These are phyloP conservation scores for Oopsacas minuta DNA, from an alignment of 37 sponge, comb jelly and placozoan genomes.

Conservation along the genomic window DNA sequence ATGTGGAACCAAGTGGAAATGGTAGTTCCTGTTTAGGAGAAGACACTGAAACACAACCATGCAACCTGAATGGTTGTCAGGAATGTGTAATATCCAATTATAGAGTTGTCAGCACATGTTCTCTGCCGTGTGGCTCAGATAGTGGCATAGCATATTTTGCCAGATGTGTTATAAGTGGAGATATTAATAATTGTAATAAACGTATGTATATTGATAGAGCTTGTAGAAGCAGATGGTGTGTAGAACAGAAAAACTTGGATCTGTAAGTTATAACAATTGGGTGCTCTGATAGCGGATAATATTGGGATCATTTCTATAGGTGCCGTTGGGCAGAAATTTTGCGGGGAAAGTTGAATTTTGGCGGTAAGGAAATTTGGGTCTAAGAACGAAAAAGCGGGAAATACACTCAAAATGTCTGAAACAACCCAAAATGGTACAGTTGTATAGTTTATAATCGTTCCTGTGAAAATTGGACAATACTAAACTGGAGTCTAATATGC, in stretches of 20 bases:
- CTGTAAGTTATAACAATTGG: neutral
- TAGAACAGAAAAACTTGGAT: neutral
- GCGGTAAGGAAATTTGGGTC: no score
- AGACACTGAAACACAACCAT: neutral
- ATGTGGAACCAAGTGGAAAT: neutral
- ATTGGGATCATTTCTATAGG: no score
- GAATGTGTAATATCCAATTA: neutral
- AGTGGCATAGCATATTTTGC: neutral
- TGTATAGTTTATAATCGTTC: no score
- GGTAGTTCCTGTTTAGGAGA: neutral
- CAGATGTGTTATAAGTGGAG: neutral
- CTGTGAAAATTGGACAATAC: no score
- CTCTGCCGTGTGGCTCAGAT: neutral
- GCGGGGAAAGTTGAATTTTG: no score
- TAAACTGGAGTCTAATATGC: no score
- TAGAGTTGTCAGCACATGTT: neutral
- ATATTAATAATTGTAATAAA: neutral
- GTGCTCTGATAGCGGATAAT: no score
- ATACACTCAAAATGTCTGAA: no score
- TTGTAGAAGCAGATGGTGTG: neutral
- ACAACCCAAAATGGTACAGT: no score
- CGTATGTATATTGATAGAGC: neutral
- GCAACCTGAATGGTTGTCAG: neutral
- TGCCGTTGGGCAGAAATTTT: no score
- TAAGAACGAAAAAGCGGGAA: no score